Base-by-base conservation (phyloP, 2,797 vertebrate genomes). In the Melanotaenia trifasciata region DNA sequence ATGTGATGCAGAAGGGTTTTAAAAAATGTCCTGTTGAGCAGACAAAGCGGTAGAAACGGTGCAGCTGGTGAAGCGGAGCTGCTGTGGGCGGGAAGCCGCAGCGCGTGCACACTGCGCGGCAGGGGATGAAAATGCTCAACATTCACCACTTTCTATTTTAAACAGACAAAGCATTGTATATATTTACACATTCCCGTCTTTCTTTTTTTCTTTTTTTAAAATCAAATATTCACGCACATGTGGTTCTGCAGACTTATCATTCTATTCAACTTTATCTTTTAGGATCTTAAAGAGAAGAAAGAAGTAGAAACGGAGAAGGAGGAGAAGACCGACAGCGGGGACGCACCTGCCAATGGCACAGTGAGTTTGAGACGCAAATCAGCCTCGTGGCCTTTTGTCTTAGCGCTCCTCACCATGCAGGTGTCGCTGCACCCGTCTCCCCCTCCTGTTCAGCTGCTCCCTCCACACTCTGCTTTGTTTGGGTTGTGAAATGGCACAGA, bases 271-370 rank as follows among this genome's bases (percentile, higher is more conserved):
- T 72, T 87, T 87, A 72, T 78, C 87, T 87, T 82, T 64, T 74
- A 96, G 95, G 96, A 96, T 63, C 92, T 96, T 85, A 96, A 96
- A 68, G 96, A 96, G 83, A 96, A 96, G 92, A 96, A 96, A 92
- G 95, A 95, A 84, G 93, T 85, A 24, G 90, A 90, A 71, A 91
- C 87, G 71, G 58, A 77, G n/a, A n/a, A n/a, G 67, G 16, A 90
- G 72, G 74, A 91, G 78, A 93, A 95, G 86, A 94, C 93, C 59
- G 94, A 94, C 81, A 94, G 80, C 62, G 94, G 77, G 71, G 95
- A 96, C 68, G 92, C 94, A 92, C 94, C 95, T 93, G 93, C 95
- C 70, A 96, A 96, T 87, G 95, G 94, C 84, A 94, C 93, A 72
- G 96, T 96, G 91, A 93, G 95, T 95, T 89, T 66, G 70, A 71